Conservation (phyloP, 2,888 invertebrate genomes). For the Phaonia tiefii region DNA sequence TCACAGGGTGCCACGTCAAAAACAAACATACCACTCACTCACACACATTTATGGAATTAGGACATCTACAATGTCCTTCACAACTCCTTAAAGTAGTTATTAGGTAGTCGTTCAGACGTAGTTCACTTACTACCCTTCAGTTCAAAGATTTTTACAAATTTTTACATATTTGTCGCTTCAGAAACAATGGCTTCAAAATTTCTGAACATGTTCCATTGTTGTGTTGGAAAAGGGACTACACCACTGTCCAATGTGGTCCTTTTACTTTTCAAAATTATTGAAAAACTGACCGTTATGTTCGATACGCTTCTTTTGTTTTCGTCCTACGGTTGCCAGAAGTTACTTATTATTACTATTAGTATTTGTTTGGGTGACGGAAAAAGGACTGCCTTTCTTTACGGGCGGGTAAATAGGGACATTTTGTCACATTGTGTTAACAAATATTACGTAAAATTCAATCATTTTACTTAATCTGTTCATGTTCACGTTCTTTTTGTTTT, state of each 20-base stretch:
- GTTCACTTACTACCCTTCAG: conserved; percentile 20
- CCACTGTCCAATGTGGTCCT: conserved; percentile 34
- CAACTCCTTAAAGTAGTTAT: neutral
- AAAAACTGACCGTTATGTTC: conserved; percentile 59
- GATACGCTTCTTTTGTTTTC: conserved; percentile 2
- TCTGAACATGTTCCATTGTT: neutral
- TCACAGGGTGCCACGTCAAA: conserved; percentile 47
- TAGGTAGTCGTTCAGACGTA: conserved; percentile 22
- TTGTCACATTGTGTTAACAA: conserved; percentile 21
- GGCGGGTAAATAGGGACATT: neutral
- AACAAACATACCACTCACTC: conserved; percentile 36
- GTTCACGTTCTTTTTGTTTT: conserved; percentile 22
- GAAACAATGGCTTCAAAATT: conserved; percentile 17
- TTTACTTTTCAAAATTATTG: conserved; percentile 44
- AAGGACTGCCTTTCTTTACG: conserved; percentile 6
- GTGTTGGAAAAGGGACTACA: neutral
- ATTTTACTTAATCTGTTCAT: conserved; percentile 58
- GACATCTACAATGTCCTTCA: conserved; percentile 8
- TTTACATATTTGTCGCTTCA: conserved; percentile 9
- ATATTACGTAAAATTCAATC: conserved; percentile 64
- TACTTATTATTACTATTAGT: conserved; percentile 22
- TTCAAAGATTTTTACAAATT: conserved; percentile 9
- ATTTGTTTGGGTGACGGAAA: neutral
- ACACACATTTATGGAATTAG: conserved; percentile 3
- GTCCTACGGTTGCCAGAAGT: conserved; percentile 3